Evolutionary conservation across 1,140 invertebrate species (phyloP).

Genomic region (Heliconius hewitsoni): DNA sequence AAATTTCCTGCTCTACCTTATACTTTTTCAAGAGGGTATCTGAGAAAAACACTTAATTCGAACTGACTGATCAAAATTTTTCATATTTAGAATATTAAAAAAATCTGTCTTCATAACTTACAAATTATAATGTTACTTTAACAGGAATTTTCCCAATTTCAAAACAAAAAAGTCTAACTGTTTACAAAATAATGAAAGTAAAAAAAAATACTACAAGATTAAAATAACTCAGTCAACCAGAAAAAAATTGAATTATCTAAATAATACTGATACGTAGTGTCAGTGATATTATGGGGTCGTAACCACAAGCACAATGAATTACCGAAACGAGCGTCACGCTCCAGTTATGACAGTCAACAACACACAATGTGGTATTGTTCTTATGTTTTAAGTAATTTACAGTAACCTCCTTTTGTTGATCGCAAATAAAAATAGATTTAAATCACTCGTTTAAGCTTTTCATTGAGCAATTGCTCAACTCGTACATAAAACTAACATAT

Average conservation of each 20-base stretch:
- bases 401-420: slow-evolving; percentile 11
- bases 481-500: not conserved
- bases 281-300: slow-evolving; percentile 9
- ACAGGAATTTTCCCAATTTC: no score
- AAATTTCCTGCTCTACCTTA: no score
- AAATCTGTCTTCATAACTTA: no score
- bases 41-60: no score
- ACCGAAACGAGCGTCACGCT: slow-evolving; percentile 42
- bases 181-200: no score
- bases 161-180: no score
- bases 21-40: no score
- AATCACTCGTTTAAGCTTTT: not conserved
- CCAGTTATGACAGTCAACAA: slow-evolving; percentile 38
- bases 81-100: no score
- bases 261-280: not conserved
- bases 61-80: no score
- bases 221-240: not conserved
- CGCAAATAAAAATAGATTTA: not conserved
- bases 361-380: slow-evolving; percentile 34
- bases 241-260: not conserved
- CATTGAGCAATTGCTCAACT: not conserved
- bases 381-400: slow-evolving; percentile 31
- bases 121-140: no score
- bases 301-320: slow-evolving; percentile 33
- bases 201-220: not conserved